Conservation (phyloP, 2,888 invertebrate species). For the Eustalomyia histrio region DNA sequence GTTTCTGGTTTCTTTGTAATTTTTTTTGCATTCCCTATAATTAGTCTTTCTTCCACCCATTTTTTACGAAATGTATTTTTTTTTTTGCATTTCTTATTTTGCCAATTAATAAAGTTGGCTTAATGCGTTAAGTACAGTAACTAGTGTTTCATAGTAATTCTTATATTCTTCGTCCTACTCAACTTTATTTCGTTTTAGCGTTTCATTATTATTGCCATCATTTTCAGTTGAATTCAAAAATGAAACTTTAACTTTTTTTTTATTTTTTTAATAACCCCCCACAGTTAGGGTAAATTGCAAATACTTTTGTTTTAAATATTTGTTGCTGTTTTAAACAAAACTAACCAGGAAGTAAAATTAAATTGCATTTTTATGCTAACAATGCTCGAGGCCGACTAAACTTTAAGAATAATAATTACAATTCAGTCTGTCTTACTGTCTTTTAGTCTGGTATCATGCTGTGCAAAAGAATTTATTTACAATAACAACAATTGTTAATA, state of each 20-base stretch:
- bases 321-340: background rate
- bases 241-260: background rate
- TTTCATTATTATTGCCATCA: background rate
- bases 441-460: background rate
- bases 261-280: background rate
- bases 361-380: constrained; percentile 17
- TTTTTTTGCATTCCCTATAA: background rate
- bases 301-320: background rate
- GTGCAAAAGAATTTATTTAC: background rate
- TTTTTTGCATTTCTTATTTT: constrained; percentile 27
- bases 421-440: background rate
- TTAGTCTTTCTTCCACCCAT: constrained; percentile 1
- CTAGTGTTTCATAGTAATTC: background rate
- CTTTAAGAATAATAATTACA: background rate
- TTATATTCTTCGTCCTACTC: background rate
- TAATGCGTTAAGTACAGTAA: constrained; percentile 14
- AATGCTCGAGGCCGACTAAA: background rate
- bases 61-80: background rate
- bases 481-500: constrained; percentile 14
- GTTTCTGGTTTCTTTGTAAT: background rate
- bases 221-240: background rate
- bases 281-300: constrained; percentile 6
- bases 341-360: constrained; percentile 23
- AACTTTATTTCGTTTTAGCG: background rate
- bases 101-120: constrained; percentile 35